These are phyloP conservation scores for Lepus townsendii DNA, from an alignment of 2,797 vertebrate genomes.

Conservation along the genomic window DNA sequence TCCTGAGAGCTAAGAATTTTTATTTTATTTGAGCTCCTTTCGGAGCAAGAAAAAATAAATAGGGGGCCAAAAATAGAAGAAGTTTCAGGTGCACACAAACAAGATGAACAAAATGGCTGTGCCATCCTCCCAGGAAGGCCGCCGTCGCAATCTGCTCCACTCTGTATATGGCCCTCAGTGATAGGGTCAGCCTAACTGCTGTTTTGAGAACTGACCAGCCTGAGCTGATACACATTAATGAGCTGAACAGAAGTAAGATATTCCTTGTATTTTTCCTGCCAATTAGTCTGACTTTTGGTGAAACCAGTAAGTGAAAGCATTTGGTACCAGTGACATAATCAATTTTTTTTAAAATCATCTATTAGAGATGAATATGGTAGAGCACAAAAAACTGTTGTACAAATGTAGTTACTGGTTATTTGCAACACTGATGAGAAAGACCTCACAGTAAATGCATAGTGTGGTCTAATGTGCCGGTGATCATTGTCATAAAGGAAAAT, in stretches of 20 bases:
- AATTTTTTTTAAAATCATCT: neutral
- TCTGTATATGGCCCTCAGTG: neutral
- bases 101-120: neutral
- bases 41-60: neutral
- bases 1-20: neutral
- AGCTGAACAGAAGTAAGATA: slow-evolving; percentile 40
- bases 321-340: neutral
- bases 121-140: neutral
- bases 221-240: neutral
- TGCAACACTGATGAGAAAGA: neutral
- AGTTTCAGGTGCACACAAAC: neutral
- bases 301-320: neutral
- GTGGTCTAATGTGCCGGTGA: neutral
- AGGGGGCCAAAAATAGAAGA: neutral
- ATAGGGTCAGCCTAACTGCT: neutral
- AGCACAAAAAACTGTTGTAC: neutral
- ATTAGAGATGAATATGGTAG: neutral
- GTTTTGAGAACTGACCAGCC: neutral
- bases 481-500: neutral
- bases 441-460: neutral
- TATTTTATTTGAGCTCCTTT: slow-evolving; percentile 15
- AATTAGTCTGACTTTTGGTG: slow-evolving; percentile 39
- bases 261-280: slow-evolving; percentile 45
- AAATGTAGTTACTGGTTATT: neutral
- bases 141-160: neutral